Base-by-base conservation (phyloP, 2,888 invertebrate species). In the Chrysomela aeneicollis region DNA sequence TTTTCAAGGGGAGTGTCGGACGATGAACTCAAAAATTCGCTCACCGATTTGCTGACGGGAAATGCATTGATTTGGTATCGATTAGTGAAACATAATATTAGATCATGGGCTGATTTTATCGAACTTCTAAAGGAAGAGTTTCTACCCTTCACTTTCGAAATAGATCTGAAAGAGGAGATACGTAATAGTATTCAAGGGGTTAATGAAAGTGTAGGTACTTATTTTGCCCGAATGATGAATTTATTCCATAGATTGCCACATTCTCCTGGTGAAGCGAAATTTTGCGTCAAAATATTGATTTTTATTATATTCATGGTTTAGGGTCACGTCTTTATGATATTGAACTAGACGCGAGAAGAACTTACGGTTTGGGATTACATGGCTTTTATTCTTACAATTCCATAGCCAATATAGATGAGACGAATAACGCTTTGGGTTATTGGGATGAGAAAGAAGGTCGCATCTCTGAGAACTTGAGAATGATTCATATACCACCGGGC, bases 51-150 rank as follows among this genome's bases (percentile, higher is more conserved):
- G 10, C 68, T 72, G 32, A 21, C n/a, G 4, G 70, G 68, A 1
- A 22, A 52, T 2, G 71, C 69, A 0, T 46, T 66, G 1, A 61
- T 67, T 9, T 73, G 72, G 70, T 70, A 64, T 37, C 3, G 68
- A 0, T 42, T 71, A 26, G 18, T 55, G 10, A 52, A 35, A 26
- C 1, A 9, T 10, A 60, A 49, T 18, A 26, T 67, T 21, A 46
- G 2, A 6, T 54, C 37, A 3, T 49, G 47, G 61, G 49, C 53
- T 2, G 32, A 63, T 12, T 53, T 66, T 19, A 47, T 63, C 18
- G 3, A 26, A 10, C 5, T 26, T 5, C 10, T 63, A 1, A 30
- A 35, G 5, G 51, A 18, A 17, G 47, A 66, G 42, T 72, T 59
- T 55, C 61, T 64, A 47, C 68, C 68, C 0, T 57, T 55, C 5